phyloP scores from a whole-genome alignment of 92 coral and sea anemone species.

The Zoanthus solanderi region DNA sequence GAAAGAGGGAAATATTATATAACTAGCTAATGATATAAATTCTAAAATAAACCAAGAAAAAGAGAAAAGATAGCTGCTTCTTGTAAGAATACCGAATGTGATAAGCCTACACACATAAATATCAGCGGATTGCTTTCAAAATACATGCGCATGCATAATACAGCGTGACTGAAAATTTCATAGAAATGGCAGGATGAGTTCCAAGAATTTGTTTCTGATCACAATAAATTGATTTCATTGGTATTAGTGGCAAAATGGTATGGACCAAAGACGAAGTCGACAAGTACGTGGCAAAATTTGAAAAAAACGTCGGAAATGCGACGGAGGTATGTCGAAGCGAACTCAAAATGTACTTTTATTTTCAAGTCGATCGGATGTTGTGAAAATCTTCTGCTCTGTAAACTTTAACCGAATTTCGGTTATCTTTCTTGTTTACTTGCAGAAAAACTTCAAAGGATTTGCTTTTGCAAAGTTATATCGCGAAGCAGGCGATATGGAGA shows the following conservation, averaged over 20 bases:
- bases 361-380: not conserved
- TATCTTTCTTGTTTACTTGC: slow-evolving; percentile 27
- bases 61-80: too few relatives aligned
- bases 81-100: too few relatives aligned
- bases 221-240: not conserved
- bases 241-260: slow-evolving; percentile 63
- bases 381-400: not conserved
- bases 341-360: not conserved
- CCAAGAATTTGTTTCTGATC: not conserved
- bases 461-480: slow-evolving; percentile 92
- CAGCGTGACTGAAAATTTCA: slow-evolving; percentile 37
- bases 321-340: slow-evolving; percentile 70
- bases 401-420: not conserved
- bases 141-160: slow-evolving; percentile 26
- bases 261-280: slow-evolving; percentile 90
- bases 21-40: too few relatives aligned
- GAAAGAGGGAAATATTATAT: too few relatives aligned
- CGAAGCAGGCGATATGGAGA: slow-evolving; percentile 82
- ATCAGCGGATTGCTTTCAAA: not conserved
- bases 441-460: slow-evolving; percentile 91
- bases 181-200: slow-evolving; percentile 34
- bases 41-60: too few relatives aligned
- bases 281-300: slow-evolving; percentile 82
- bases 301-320: slow-evolving; percentile 65
- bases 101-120: not conserved